Evolutionary conservation across 2,797 vertebrate genomes (phyloP).

Genomic region (Clarias fuscus): DNA sequence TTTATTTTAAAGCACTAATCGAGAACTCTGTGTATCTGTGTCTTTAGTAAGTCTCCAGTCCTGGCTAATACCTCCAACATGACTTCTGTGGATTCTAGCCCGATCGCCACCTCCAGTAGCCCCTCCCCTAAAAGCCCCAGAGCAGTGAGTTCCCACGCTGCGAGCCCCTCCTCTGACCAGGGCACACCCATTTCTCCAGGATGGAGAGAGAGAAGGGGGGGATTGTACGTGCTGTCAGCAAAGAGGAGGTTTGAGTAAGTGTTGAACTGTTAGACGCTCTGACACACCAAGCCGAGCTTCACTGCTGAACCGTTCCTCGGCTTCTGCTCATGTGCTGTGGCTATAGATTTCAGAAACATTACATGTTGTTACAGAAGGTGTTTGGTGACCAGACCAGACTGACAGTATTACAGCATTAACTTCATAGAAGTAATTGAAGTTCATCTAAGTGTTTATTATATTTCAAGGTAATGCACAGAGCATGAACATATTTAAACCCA

Average conservation of each 20-base stretch:
- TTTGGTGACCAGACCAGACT: not conserved
- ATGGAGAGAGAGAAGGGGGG: not conserved
- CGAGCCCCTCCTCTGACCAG: not conserved
- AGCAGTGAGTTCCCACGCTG: not conserved
- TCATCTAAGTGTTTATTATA: not conserved
- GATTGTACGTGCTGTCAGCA: constrained; percentile 55
- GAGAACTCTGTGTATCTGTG: not conserved
- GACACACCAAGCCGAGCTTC: not conserved
- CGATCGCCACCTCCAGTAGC: not conserved
- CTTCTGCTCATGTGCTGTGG: not conserved
- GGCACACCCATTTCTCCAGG: not conserved
- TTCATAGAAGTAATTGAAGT: not conserved
- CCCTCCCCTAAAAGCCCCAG: not conserved
- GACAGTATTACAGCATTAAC: not conserved
- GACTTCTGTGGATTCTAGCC: not conserved
- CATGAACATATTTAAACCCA: not conserved
- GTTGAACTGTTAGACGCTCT: not conserved
- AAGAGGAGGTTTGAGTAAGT: constrained; percentile 67
- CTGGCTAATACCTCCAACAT: not conserved
- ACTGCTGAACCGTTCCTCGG: not conserved
- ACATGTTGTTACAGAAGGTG: not conserved
- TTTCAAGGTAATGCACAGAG: not conserved
- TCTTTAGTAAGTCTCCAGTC: not conserved
- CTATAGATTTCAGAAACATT: not conserved
- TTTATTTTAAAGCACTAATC: not conserved